phyloP scores from a whole-genome alignment of 2,113 vertebrate genomes.

The Panthera leo region DNA sequence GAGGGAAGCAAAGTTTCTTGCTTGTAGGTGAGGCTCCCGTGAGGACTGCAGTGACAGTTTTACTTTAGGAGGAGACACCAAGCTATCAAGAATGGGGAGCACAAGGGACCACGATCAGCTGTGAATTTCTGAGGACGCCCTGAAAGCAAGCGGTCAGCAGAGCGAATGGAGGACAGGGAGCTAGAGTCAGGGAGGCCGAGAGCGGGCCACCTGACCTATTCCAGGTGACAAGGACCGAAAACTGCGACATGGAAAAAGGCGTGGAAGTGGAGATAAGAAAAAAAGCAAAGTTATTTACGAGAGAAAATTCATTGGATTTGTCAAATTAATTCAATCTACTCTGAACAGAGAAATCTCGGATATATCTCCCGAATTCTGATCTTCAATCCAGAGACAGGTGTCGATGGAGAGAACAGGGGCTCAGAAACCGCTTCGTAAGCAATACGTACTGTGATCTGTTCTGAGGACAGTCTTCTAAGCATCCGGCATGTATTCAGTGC shows the following conservation, averaged over 20 bases:
- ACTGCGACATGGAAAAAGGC: not conserved
- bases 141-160: not conserved
- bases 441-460: not conserved
- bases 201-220: too few relatives aligned
- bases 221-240: not conserved
- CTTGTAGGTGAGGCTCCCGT: not conserved
- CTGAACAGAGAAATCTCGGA: not conserved
- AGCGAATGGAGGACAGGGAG: not conserved
- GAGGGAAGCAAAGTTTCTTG: not conserved
- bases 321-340: not conserved
- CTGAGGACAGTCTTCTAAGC: not conserved
- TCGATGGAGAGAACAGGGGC: not conserved
- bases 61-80: not conserved
- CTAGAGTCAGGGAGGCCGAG: not conserved
- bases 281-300: not conserved
- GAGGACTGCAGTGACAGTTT: not conserved
- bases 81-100: not conserved
- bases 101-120: too few relatives aligned
- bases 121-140: not conserved
- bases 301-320: not conserved
- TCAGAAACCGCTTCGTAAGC: not conserved
- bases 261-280: not conserved
- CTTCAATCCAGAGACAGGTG: not conserved
- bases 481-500: not conserved
- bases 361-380: not conserved